Evolutionary conservation across 2,888 invertebrate genomes (phyloP).

Genomic region (Melieria picta): DNA sequence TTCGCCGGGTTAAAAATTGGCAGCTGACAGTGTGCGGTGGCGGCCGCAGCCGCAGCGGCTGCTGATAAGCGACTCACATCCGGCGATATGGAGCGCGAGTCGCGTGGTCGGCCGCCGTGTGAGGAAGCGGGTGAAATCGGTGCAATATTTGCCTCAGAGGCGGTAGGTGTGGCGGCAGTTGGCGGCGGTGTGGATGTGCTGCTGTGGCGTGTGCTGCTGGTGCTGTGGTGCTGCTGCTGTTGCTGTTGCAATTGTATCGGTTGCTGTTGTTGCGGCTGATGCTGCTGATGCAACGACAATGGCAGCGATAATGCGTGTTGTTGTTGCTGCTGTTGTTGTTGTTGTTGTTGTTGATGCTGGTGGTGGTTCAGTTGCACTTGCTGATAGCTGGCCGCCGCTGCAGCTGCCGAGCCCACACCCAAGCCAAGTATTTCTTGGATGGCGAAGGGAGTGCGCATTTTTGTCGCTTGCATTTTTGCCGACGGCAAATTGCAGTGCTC

Average conservation of each 20-base stretch:
- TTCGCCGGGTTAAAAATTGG: constrained; percentile 66
- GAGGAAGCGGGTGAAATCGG: constrained; percentile 54
- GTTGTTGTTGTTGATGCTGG: constrained; percentile 39
- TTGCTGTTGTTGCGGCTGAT: constrained; percentile 39
- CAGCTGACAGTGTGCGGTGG: constrained; percentile 64
- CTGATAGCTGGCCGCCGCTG: constrained; percentile 55
- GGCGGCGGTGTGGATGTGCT: constrained; percentile 24
- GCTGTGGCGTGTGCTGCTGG: constrained; percentile 19
- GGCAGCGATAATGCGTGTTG: constrained; percentile 43
- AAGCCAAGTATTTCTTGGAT: constrained; percentile 65
- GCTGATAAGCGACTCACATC: constrained; percentile 59
- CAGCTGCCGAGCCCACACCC: constrained; percentile 57
- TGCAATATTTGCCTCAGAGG: constrained; percentile 48
- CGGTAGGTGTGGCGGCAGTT: constrained; percentile 41
- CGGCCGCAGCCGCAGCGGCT: constrained; percentile 62
- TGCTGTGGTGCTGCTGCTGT: constrained; percentile 20
- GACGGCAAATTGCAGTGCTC: constrained; percentile 37
- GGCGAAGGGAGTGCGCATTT: constrained; percentile 66
- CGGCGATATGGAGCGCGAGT: constrained; percentile 61
- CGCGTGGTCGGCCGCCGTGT: constrained; percentile 46
- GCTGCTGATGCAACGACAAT: constrained; percentile 44
- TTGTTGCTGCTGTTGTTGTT: constrained; percentile 41
- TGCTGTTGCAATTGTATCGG: constrained; percentile 42
- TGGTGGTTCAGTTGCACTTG: constrained; percentile 51
- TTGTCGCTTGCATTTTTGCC: constrained; percentile 64